A percentile compares a stretch with the other conserved stretches of the same genome.
Conservation (phyloP, 2,113 vertebrate genomes). For the Chloroceryle aenea region DNA sequence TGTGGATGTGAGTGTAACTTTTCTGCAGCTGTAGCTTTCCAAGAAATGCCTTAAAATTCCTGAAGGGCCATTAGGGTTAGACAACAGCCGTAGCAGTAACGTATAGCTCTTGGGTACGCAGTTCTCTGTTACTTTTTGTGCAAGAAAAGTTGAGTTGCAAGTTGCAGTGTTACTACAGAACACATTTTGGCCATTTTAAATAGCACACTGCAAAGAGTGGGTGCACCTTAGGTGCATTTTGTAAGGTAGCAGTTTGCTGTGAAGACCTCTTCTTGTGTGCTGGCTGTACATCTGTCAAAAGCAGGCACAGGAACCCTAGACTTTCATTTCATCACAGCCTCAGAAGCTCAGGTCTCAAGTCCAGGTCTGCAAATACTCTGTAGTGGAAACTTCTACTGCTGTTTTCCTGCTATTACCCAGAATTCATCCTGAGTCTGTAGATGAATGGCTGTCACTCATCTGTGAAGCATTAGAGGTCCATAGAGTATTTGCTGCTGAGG, state of each 20-base stretch:
- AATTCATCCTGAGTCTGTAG: not conserved
- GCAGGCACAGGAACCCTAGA: not conserved
- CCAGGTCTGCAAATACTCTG: not conserved
- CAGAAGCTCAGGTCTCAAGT: not conserved
- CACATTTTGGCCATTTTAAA: not conserved
- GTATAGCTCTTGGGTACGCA: not conserved
- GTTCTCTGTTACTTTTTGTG: not conserved
- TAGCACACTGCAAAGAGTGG: not conserved
- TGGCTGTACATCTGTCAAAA: not conserved
- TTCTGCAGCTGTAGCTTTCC: not conserved
- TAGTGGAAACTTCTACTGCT: not conserved
- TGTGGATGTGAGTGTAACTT: not conserved
- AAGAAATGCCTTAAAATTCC: slow-evolving; percentile 18
- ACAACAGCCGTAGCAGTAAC: too few species aligned
- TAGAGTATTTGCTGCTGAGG: not conserved
- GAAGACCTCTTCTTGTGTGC: not conserved
- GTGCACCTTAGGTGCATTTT: slow-evolving; percentile 14
- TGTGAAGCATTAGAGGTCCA: not conserved
- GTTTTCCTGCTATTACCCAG: not conserved
- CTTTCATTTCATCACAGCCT: not conserved
- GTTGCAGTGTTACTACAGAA: not conserved
- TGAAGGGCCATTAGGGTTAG: not conserved
- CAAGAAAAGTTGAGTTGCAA: not conserved
- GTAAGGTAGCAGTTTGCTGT: slow-evolving; percentile 14
- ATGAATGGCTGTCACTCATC: not conserved